phyloP scores from a whole-genome alignment of 2,797 vertebrate species.

The Emydoidea blandingii region DNA sequence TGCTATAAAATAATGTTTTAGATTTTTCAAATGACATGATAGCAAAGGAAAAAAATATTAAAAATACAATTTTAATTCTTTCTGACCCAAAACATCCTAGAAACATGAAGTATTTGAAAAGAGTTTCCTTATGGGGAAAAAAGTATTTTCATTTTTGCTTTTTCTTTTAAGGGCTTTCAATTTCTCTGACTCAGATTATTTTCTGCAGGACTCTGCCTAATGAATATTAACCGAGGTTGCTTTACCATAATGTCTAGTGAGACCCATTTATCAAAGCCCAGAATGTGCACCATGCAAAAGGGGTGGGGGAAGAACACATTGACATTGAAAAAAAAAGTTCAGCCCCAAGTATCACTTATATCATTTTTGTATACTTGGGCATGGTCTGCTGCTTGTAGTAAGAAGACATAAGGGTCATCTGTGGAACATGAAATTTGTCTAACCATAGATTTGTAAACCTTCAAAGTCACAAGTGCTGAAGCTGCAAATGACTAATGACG shows the following conservation, averaged over 20 bases:
- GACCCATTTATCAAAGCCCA: constrained; percentile 74
- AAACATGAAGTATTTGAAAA: constrained; percentile 29
- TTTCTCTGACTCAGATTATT: constrained; percentile 64
- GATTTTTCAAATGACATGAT: neutral
- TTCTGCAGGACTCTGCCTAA: constrained; percentile 73
- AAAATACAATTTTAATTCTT: neutral
- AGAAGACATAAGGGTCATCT: constrained; percentile 56
- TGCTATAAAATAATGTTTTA: neutral
- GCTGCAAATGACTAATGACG: constrained; percentile 47
- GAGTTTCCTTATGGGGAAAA: neutral
- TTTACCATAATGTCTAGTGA: constrained; percentile 70
- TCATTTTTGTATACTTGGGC: constrained; percentile 67
- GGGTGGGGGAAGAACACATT: constrained; percentile 22
- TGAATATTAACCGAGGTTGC: constrained; percentile 73
- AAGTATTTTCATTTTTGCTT: neutral
- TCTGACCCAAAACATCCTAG: neutral
- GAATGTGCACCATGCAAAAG: constrained; percentile 53
- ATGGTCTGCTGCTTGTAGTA: constrained; percentile 55
- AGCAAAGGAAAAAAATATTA: neutral
- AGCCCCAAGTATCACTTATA: constrained; percentile 58
- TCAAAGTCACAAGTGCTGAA: constrained; percentile 49
- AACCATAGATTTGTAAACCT: constrained; percentile 56
- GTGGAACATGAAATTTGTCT: constrained; percentile 55
- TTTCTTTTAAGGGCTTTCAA: constrained; percentile 45
- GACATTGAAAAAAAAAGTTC: constrained; percentile 62